Conservation (phyloP, 2,888 invertebrate species). For the Trichogramma evanescens region DNA sequence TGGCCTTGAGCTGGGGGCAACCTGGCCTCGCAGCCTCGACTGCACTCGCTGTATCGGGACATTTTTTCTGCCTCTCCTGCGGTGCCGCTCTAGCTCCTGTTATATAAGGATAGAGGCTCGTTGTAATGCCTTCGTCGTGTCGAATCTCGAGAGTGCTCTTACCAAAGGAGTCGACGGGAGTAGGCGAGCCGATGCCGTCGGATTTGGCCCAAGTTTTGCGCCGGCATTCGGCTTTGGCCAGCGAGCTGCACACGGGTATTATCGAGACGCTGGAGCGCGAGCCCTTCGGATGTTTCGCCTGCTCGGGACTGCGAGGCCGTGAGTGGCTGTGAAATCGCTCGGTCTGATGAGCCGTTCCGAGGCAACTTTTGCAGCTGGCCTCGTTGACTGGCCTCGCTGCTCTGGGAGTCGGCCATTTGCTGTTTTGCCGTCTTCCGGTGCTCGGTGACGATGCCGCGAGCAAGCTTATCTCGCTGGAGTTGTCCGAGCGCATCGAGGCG, state of each 20-base stretch:
- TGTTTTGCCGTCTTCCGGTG: neutral
- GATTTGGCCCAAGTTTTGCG: no score
- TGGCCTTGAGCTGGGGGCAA: slow-evolving; percentile 13
- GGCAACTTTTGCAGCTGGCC: slow-evolving; percentile 59
- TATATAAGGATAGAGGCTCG: no score
- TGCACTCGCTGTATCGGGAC: neutral
- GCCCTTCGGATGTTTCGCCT: neutral
- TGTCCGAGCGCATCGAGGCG: neutral
- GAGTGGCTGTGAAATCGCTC: slow-evolving; percentile 58
- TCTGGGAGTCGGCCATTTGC: slow-evolving; percentile 20
- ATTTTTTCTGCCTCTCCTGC: neutral
- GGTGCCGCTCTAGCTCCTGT: no score
- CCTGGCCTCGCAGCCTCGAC: no score
- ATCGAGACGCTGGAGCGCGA: neutral
- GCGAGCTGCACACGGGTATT: neutral
- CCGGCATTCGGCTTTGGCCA: no score
- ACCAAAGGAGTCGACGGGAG: no score
- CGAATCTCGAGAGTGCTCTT: no score
- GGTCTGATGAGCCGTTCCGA: slow-evolving; percentile 57
- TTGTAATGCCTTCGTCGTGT: no score
- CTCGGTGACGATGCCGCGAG: neutral
- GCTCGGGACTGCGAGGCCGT: slow-evolving; percentile 20
- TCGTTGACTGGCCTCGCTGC: slow-evolving; percentile 36
- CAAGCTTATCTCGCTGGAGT: slow-evolving; percentile 4
- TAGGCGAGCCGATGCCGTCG: no score